phyloP scores from a whole-genome alignment of 2,113 vertebrate species.

The Etheostoma cragini region DNA sequence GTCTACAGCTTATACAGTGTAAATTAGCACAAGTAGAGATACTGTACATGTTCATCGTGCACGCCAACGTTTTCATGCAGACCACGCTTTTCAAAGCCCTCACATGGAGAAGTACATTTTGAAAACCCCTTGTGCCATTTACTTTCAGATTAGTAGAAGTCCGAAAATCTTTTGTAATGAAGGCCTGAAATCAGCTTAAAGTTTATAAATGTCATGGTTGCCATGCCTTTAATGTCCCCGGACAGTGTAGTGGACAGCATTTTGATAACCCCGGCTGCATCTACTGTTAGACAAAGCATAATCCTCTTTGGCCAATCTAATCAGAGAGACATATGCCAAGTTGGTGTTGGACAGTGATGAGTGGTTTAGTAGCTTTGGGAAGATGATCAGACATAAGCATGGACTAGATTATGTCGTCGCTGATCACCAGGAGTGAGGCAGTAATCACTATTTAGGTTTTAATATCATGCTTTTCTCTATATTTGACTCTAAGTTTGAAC shows the following conservation, averaged over 20 bases:
- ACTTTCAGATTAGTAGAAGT: not conserved
- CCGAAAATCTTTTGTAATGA: constrained; percentile 40
- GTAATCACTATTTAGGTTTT: constrained; percentile 66
- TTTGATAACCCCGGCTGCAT: constrained; percentile 53
- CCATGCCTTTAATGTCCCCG: constrained; percentile 41
- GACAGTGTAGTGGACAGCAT: constrained; percentile 43
- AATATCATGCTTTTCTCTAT: constrained; percentile 25
- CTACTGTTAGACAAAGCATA: constrained; percentile 63
- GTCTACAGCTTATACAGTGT: not conserved
- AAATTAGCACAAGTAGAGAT: not conserved
- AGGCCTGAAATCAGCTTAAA: constrained; percentile 34
- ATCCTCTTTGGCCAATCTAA: constrained; percentile 79
- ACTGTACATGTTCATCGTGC: not conserved
- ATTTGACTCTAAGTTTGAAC: constrained; percentile 39
- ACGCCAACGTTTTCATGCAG: not conserved
- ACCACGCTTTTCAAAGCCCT: not conserved
- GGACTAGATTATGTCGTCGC: constrained; percentile 50
- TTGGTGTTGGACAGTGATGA: constrained; percentile 55
- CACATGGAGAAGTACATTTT: not conserved
- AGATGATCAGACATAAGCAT: constrained; percentile 69
- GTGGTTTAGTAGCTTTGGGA: constrained; percentile 70
- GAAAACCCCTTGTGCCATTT: not conserved
- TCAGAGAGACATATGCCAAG: constrained; percentile 70
- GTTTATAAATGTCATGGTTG: constrained; percentile 27
- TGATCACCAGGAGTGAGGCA: constrained; percentile 50